Base-by-base conservation (phyloP, 2,888 invertebrate genomes). In the Oscheius sp. region DNA sequence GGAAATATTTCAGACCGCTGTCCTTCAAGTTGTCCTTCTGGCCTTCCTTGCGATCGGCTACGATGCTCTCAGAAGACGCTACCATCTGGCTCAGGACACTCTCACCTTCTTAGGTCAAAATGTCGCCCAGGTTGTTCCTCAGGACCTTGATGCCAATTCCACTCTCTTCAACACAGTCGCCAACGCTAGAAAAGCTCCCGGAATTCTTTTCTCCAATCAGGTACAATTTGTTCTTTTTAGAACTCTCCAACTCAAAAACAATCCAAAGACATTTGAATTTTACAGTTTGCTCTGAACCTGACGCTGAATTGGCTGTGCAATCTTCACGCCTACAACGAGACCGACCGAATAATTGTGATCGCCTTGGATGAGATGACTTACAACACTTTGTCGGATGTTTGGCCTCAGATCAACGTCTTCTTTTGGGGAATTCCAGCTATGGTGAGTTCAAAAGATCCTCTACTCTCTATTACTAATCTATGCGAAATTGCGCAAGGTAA, bases 251-350 rank as follows among this genome's bases (percentile, higher is more conserved):
- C n/a, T n/a, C 46, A 46, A 6, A 8, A 46, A 20, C 8, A 15
- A 20, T 17, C 8, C 46, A 17, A n/a, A 46, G 46, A 46, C 20
- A 12, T 12, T 25, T 25, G 6, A 4, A 27, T 15, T 10, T 61
- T 61, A 65, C 65, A 84, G 84, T 79, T 82, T 65, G 84, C 84
- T 34, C 74, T 84, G 39, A 82, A 83, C 39, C 79, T 84, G 27
- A 82, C 84, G 2, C 65, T 82, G 23, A 84, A 84, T 58, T 84
- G 81, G 74, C 57, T 84, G 23, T 84, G 84, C 69, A 84, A 84
- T 52, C 34, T 81, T 50, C 55, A 71, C 61, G 66, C 72, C 67
- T 45, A 48, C 72, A 50, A 61, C 15, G 39, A 61, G 29, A 31
- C 50, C 23, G 48, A 72, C 70, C 17, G 71, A 79, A 15, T 68